phyloP scores from a whole-genome alignment of 2,797 vertebrate species.

The Antennarius maculatus region DNA sequence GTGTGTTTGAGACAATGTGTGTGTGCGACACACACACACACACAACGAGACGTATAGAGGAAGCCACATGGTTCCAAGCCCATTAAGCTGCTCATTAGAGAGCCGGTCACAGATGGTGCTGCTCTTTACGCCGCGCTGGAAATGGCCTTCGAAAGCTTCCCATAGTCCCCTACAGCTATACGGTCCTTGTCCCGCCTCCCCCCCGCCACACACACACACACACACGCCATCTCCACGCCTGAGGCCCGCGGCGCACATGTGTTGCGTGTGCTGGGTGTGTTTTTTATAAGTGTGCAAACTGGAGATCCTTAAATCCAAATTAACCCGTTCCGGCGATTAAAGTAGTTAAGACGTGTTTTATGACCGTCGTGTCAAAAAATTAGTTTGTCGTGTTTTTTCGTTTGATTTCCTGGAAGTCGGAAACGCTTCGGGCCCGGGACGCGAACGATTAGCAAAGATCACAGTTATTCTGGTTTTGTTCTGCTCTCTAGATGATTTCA shows the following conservation, averaged over 20 bases:
- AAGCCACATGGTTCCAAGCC: slow-evolving; percentile 64
- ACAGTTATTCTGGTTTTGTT: neutral
- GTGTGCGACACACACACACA: slow-evolving; percentile 14
- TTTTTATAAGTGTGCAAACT: neutral
- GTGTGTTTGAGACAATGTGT: slow-evolving; percentile 41
- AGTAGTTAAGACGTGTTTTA: neutral
- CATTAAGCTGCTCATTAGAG: slow-evolving; percentile 75
- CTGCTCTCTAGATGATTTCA: neutral
- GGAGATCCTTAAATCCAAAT: neutral
- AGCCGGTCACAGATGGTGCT: slow-evolving; percentile 73
- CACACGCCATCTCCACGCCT: slow-evolving; percentile 24
- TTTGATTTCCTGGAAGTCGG: neutral
- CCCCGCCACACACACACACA: neutral
- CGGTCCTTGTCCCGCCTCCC: slow-evolving; percentile 21
- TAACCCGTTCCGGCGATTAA: neutral
- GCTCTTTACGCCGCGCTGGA: slow-evolving; percentile 61
- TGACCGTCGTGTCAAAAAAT: neutral
- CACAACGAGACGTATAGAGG: slow-evolving; percentile 34
- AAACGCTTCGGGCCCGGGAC: neutral
- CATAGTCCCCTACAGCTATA: slow-evolving; percentile 54
- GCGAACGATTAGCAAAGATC: neutral
- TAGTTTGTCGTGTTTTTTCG: too few relatives aligned
- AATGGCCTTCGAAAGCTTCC: slow-evolving; percentile 58
- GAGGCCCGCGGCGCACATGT: slow-evolving; percentile 1
- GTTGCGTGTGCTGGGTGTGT: slow-evolving; percentile 5